phyloP scores from a whole-genome alignment of 2,797 vertebrate genomes.

The Sphenodon punctatus region DNA sequence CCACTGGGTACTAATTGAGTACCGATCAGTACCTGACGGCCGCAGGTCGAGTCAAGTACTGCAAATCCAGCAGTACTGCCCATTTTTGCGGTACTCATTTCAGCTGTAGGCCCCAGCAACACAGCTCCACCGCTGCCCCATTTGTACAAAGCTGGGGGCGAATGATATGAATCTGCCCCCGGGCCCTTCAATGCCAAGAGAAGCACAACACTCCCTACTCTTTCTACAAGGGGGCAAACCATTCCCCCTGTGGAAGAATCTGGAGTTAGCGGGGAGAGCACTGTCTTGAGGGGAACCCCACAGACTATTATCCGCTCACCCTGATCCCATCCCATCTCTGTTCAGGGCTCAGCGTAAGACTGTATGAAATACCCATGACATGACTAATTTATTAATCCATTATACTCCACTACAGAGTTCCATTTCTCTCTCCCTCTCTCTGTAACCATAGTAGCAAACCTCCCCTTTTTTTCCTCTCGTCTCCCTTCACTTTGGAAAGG shows the following conservation, averaged over 20 bases:
- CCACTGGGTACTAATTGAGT: too few species aligned
- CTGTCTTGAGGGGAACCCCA: rapidly evolving
- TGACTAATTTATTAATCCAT: not conserved
- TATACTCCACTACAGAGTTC: not conserved
- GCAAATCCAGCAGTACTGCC: too few species aligned
- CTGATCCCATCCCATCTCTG: too few species aligned
- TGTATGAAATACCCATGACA: not conserved
- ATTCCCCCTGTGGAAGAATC: rapidly evolving
- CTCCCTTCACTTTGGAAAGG: not conserved
- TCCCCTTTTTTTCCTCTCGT: not conserved
- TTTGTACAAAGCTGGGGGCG: not conserved
- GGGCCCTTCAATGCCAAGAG: too few species aligned
- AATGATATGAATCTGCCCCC: not conserved
- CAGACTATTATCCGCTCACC: not conserved
- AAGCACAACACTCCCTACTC: not conserved
- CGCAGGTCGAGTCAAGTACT: too few species aligned
- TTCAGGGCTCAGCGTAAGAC: not conserved
- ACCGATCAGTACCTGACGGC: too few species aligned
- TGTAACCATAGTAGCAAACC: not conserved
- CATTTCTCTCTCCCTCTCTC: rapidly evolving
- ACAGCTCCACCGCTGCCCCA: too few species aligned
- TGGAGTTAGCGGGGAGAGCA: not conserved
- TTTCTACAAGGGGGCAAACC: not conserved
- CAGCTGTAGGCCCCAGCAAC: too few species aligned
- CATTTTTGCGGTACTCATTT: too few species aligned